Conservation (phyloP, 2,113 vertebrate genomes). For the Campylomormyrus tamandua region DNA sequence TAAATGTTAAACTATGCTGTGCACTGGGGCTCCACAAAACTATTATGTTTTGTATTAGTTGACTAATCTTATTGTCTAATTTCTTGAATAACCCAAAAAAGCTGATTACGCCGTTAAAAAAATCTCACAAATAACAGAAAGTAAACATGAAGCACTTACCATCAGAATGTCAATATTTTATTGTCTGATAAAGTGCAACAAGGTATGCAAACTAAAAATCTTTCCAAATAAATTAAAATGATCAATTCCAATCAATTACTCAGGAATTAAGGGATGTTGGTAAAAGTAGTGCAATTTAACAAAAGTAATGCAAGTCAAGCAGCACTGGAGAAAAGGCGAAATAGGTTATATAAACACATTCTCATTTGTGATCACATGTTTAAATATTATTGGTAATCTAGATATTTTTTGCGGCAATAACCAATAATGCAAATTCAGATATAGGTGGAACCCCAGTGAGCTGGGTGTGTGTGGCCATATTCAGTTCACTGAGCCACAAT, state of each 20-base stretch:
- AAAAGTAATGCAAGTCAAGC: background rate
- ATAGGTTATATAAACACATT: background rate
- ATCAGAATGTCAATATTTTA: background rate
- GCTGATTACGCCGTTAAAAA: background rate
- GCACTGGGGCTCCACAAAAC: background rate
- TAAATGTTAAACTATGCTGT: background rate
- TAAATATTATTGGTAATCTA: background rate
- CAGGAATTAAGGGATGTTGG: background rate
- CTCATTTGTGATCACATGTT: background rate
- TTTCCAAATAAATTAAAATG: background rate
- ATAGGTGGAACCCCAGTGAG: background rate
- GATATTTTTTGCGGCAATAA: background rate
- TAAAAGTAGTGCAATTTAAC: background rate
- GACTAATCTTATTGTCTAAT: background rate
- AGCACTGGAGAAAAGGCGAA: background rate
- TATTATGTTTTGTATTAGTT: background rate
- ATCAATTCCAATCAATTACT: background rate
- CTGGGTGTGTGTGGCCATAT: too few relatives aligned
- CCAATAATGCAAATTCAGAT: background rate
- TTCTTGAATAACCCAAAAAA: background rate
- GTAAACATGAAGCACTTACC: background rate
- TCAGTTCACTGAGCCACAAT: background rate
- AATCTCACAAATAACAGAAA: background rate
- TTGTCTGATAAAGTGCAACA: background rate
- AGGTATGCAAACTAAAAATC: background rate